Evolutionary conservation across 1,140 invertebrate genomes (phyloP).

Genomic region (Microplitis mediator): DNA sequence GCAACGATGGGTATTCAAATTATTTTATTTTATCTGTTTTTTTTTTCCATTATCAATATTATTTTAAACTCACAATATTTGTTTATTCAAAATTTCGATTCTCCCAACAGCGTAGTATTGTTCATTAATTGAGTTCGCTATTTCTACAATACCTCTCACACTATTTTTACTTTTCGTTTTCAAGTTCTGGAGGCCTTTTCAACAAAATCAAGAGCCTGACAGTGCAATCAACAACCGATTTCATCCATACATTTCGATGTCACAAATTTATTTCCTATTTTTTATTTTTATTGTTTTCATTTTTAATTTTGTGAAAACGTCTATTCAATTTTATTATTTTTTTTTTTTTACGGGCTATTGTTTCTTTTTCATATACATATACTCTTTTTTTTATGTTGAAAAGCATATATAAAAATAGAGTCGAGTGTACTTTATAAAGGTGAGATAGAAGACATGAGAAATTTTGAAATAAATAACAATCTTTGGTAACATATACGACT

Average conservation of each 20-base stretch:
- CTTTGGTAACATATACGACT: too few relatives aligned
- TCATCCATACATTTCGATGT: background rate
- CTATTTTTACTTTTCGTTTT: background rate
- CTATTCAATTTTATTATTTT: background rate
- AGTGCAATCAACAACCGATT: conserved; percentile 1
- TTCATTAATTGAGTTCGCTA: conserved; percentile 18
- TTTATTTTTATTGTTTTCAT: background rate
- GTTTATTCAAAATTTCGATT: conserved; percentile 1
- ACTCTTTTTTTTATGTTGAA: too few relatives aligned
- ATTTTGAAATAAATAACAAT: too few relatives aligned
- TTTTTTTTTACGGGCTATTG: background rate
- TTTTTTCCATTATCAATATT: background rate
- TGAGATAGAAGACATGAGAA: too few relatives aligned
- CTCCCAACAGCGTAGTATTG: background rate
- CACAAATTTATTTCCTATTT: conserved; percentile 2
- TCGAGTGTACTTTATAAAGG: too few relatives aligned
- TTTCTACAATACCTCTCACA: background rate
- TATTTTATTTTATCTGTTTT: background rate
- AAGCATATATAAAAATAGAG: too few relatives aligned
- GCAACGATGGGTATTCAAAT: background rate
- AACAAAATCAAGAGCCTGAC: background rate
- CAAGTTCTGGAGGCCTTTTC: background rate
- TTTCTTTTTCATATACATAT: too few relatives aligned
- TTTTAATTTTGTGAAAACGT: background rate
- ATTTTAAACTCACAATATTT: background rate